phyloP scores from a whole-genome alignment of 2,888 invertebrate genomes.

The Lithophane semibrunnea region DNA sequence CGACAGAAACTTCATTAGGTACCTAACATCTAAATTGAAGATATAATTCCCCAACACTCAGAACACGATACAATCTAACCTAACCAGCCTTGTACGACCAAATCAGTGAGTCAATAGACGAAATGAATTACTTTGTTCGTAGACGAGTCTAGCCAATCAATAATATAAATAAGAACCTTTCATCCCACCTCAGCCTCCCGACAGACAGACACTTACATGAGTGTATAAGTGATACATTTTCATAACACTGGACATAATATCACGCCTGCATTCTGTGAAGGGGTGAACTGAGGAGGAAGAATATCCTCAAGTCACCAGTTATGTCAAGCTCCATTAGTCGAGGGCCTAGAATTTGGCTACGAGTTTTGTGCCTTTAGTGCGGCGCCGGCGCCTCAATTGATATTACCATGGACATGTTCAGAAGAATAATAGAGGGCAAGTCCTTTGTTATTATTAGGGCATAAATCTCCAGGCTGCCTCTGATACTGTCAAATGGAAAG shows the following conservation, averaged over 20 bases:
- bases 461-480: not conserved
- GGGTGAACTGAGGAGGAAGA: not conserved
- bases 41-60: not conserved
- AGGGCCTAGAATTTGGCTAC: not conserved
- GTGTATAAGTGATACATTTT: constrained; percentile 6
- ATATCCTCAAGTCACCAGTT: not conserved
- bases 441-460: not conserved
- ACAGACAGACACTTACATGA: constrained; percentile 13
- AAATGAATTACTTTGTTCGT: constrained; percentile 35
- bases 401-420: not conserved
- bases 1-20: no score
- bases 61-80: constrained; percentile 4
- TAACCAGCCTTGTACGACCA: not conserved
- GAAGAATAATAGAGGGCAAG: not conserved
- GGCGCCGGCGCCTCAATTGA: not conserved
- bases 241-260: not conserved
- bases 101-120: constrained; percentile 30
- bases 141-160: constrained; percentile 30
- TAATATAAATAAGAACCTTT: constrained; percentile 24
- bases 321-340: not conserved
- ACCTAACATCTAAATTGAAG: not conserved
- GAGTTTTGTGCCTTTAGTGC: not conserved
- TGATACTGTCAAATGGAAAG: not conserved
- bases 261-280: not conserved
- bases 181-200: constrained; percentile 8